These are phyloP conservation scores for Aplocera efformata DNA, from an alignment of 2,888 invertebrate genomes.

Conservation along the genomic window DNA sequence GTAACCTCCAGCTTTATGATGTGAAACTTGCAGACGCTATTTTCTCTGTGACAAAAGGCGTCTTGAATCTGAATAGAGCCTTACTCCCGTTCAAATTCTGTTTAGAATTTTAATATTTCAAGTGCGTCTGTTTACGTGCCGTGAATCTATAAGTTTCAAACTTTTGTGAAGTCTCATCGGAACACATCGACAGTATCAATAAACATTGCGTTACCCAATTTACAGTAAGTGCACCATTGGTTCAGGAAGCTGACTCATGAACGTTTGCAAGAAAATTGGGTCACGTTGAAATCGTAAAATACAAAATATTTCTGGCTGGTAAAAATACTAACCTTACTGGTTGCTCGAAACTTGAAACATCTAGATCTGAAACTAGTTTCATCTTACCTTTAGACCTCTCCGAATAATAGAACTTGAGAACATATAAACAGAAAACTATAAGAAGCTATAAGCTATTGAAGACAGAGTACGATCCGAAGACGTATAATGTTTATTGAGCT, in stretches of 20 bases:
- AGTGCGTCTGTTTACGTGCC: constrained; percentile 50
- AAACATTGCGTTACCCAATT: constrained; percentile 54
- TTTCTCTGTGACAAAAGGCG: constrained; percentile 49
- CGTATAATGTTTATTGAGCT: constrained; percentile 59
- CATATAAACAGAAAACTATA: too few relatives aligned
- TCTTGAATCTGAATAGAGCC: constrained; percentile 52
- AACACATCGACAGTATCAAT: constrained; percentile 55
- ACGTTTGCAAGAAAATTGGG: constrained; percentile 55
- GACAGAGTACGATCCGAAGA: too few relatives aligned
- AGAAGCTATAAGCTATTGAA: too few relatives aligned
- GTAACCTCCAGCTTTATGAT: constrained; percentile 69
- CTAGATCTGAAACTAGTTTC: too few relatives aligned
- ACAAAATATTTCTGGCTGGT: constrained; percentile 22
- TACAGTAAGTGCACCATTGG: constrained; percentile 52
- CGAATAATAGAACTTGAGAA: too few relatives aligned
- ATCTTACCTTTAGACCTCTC: too few relatives aligned
- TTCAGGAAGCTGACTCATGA: constrained; percentile 58
- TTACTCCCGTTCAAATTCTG: constrained; percentile 42
- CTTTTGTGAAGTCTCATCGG: constrained; percentile 37
- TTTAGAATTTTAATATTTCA: constrained; percentile 63
- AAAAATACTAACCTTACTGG: background rate
- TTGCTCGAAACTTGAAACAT: too few relatives aligned
- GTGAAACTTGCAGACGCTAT: constrained; percentile 53
- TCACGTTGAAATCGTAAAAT: constrained; percentile 44
- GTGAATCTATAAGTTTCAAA: constrained; percentile 39